A percentile compares a stretch with the other conserved stretches of the same genome.
These are phyloP conservation scores for Clavelina lepadiformis DNA, from an alignment of 23 tunicate species.

Conservation along the genomic window DNA sequence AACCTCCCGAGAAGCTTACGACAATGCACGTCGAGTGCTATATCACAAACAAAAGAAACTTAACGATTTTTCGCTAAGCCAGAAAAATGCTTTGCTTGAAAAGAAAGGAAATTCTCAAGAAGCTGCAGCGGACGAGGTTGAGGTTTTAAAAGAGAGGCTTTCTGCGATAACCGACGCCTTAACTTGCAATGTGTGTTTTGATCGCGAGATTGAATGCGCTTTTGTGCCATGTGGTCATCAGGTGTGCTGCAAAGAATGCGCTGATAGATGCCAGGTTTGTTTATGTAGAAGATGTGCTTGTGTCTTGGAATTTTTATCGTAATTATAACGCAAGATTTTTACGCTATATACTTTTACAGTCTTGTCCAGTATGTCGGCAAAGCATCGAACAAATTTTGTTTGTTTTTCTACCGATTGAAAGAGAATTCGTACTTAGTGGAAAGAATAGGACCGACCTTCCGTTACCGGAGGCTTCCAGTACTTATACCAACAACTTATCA, in stretches of 20 bases:
- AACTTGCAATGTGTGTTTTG: slow-evolving; percentile 55
- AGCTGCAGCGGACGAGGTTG: slow-evolving; percentile 7
- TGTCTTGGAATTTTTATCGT: not conserved
- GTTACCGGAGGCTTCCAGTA: too few species aligned
- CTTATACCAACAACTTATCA: too few species aligned
- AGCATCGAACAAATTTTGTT: slow-evolving; percentile 4
- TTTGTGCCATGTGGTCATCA: slow-evolving; percentile 85
- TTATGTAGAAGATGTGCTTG: not conserved
- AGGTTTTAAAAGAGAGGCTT: slow-evolving; percentile 24
- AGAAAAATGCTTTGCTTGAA: not conserved
- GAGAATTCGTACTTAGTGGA: slow-evolving; percentile 20
- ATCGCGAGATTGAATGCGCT: slow-evolving; percentile 46
- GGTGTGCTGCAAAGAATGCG: slow-evolving; percentile 61
- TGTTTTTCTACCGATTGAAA: slow-evolving; percentile 35
- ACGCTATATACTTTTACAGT: slow-evolving; percentile 10
- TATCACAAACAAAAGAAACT: slow-evolving; percentile 37
- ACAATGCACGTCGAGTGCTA: slow-evolving; percentile 48
- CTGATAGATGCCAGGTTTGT: slow-evolving; percentile 42
- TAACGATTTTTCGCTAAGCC: not conserved
- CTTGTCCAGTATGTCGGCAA: slow-evolving; percentile 34
- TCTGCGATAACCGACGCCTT: slow-evolving; percentile 45
- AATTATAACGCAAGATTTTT: not conserved
- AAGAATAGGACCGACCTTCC: too few species aligned
- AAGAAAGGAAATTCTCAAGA: not conserved
- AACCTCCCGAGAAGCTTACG: slow-evolving; percentile 61